A percentile compares a stretch with the other conserved stretches of the same genome.
Conservation (phyloP, 1,140 invertebrate genomes). For the Acyrthosiphon pisum region DNA sequence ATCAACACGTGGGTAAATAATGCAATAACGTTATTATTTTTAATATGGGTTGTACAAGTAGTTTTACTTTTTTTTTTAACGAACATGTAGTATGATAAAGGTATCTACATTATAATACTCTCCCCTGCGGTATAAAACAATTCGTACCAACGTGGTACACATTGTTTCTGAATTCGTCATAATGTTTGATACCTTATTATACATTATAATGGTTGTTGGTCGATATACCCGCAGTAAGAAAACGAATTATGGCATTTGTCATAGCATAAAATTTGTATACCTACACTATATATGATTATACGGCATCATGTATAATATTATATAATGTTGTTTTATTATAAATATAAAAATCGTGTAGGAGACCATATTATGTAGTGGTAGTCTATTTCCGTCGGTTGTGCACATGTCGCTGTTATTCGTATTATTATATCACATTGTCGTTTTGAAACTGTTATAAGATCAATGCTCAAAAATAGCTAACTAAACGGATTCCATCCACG, state of each 20-base stretch:
- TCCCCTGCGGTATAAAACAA: neutral
- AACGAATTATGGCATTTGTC: neutral
- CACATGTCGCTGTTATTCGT: slow-evolving; percentile 52
- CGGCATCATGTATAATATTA: neutral
- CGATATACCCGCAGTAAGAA: neutral
- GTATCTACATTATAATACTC: neutral
- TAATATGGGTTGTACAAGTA: slow-evolving; percentile 1
- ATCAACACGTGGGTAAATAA: slow-evolving; percentile 54
- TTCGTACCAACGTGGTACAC: neutral
- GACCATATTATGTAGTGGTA: neutral
- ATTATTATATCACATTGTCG: slow-evolving; percentile 42
- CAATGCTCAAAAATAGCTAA: slow-evolving; percentile 54
- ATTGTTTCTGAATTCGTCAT: neutral
- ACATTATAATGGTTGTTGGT: neutral
- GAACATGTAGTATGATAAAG: neutral
- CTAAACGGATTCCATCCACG: slow-evolving; percentile 12
- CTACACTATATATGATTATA: neutral
- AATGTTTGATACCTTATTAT: neutral
- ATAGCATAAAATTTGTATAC: neutral
- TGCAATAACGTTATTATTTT: slow-evolving; percentile 34
- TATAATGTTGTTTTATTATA: slow-evolving; percentile 37
- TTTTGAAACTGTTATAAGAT: slow-evolving; percentile 43
- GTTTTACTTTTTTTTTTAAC: slow-evolving; percentile 34
- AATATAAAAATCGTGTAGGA: slow-evolving; percentile 50
- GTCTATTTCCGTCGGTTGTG: slow-evolving; percentile 46